phyloP scores from a whole-genome alignment of 2,888 invertebrate genomes.

The Gasteruption jaculator region DNA sequence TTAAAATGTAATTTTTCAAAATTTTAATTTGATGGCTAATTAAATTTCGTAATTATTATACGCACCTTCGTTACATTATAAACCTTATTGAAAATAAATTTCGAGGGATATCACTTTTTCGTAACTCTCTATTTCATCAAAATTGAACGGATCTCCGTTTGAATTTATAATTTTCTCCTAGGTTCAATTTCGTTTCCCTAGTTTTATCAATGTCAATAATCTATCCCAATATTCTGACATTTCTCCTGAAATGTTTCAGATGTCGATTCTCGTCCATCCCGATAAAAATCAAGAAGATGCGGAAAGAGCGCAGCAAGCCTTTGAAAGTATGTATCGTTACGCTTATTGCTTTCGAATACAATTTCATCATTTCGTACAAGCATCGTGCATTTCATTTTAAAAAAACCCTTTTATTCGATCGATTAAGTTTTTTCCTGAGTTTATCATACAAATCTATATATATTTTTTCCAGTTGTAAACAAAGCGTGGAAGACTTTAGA shows the following conservation, averaged over 20 bases:
- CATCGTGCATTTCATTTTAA: background rate
- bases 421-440: conserved; percentile 3
- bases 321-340: conserved; percentile 60
- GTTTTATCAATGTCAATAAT: no score
- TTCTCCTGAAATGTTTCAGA: conserved; percentile 48
- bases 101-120: no score
- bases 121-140: no score
- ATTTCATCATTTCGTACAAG: background rate
- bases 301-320: conserved; percentile 89
- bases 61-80: no score
- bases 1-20: no score
- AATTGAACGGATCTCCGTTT: no score
- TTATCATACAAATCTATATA: background rate
- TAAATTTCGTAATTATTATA: no score
- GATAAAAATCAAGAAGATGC: conserved; percentile 97
- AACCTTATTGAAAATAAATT: no score
- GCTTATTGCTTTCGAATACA: background rate
- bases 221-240: no score
- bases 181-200: no score
- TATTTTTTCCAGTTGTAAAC: conserved; percentile 66
- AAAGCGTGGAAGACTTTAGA: conserved; percentile 94
- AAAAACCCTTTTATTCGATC: background rate
- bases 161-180: no score
- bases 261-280: conserved; percentile 98
- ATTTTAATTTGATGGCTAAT: no score